Evolutionary conservation across 2,888 invertebrate genomes (phyloP).

Genomic region (Exephanes ischioxanthus): DNA sequence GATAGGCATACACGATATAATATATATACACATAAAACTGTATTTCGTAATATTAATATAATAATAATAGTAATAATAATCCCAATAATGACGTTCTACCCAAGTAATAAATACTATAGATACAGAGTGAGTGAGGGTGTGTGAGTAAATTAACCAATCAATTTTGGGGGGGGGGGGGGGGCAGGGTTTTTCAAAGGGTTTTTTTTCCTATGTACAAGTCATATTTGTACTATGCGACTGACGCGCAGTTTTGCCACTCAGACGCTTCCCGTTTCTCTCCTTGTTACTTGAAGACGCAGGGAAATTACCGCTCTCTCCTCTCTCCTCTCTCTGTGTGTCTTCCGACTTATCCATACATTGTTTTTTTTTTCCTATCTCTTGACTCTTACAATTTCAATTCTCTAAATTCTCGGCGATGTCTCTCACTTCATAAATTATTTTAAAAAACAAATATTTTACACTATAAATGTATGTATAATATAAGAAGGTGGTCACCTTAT

Average conservation of each 20-base stretch:
- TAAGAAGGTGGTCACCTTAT: conserved; percentile 78
- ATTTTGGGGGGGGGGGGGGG: conserved; percentile 44
- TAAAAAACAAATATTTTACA: conserved; percentile 81
- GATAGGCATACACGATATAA: conserved; percentile 78
- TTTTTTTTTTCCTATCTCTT: conserved; percentile 38
- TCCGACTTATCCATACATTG: conserved; percentile 26
- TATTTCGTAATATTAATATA: conserved; percentile 84
- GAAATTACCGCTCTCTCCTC: conserved; percentile 65
- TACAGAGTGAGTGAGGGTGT: conserved; percentile 84
- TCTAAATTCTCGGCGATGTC: conserved; percentile 79
- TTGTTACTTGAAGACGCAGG: conserved; percentile 64
- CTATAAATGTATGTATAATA: conserved; percentile 81
- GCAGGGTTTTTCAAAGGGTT: conserved; percentile 31
- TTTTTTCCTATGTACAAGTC: conserved; percentile 83
- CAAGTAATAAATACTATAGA: conserved; percentile 85
- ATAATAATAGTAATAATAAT: conserved; percentile 82
- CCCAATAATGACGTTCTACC: conserved; percentile 85
- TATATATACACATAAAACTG: conserved; percentile 83
- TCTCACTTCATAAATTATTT: conserved; percentile 80
- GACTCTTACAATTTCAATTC: conserved; percentile 72
- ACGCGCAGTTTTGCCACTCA: conserved; percentile 78
- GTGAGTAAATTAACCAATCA: conserved; percentile 83
- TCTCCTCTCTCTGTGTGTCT: conserved; percentile 10
- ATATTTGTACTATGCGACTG: conserved; percentile 85
- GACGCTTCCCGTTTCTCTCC: conserved; percentile 77